Evolutionary conservation across 2,797 vertebrate species (phyloP).

Genomic region (Sebastes hubbsi): DNA sequence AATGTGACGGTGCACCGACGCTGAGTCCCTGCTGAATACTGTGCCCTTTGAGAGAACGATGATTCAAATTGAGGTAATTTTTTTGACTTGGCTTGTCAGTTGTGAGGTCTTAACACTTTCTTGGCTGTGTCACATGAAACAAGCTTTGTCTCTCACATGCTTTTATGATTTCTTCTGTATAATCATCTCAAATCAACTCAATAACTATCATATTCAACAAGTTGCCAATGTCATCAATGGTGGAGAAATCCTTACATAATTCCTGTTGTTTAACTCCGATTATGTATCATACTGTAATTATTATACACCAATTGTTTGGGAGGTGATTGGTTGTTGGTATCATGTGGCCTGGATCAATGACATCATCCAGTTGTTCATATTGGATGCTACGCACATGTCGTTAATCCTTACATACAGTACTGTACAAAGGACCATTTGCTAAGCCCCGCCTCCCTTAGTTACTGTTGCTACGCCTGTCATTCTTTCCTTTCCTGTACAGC

Average conservation of each 20-base stretch:
- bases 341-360: background rate
- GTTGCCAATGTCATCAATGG: background rate
- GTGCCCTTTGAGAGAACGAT: constrained; percentile 26
- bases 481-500: background rate
- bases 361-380: background rate
- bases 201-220: background rate
- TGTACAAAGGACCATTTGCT: no score
- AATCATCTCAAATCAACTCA: no score
- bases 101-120: background rate
- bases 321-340: no score
- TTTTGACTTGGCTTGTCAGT: background rate
- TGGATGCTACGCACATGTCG: background rate
- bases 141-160: background rate
- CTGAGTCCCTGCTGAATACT: background rate
- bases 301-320: no score
- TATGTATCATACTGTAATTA: no score
- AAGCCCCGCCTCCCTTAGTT: no score
- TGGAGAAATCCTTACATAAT: background rate
- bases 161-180: background rate
- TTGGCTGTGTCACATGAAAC: background rate
- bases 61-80: background rate
- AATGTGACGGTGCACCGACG: constrained; percentile 3
- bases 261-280: no score
- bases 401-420: background rate
- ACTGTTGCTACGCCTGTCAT: background rate